Conservation (phyloP, 1,140 invertebrate species). For the Calliphora vicina region DNA sequence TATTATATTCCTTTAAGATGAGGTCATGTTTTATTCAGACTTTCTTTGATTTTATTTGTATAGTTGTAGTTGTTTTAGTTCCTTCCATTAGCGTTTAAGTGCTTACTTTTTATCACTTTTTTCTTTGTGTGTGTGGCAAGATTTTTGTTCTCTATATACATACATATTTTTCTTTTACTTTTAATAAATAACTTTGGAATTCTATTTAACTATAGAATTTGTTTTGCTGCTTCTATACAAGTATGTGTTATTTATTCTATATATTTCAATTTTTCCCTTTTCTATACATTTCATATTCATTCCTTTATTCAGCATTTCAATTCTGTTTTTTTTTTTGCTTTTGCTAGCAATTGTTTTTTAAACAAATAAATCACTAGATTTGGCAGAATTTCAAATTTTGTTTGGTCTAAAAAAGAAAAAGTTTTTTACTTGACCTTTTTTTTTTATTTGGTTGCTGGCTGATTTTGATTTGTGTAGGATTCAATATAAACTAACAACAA, state of each 20-base stretch:
- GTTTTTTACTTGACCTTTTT: background rate
- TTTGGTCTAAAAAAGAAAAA: background rate
- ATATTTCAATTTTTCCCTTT: background rate
- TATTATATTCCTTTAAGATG: background rate
- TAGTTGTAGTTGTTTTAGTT: no score
- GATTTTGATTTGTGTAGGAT: constrained; percentile 12
- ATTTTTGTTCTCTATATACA: background rate
- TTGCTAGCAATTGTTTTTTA: background rate
- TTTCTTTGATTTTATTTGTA: no score
- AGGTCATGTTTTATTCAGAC: background rate
- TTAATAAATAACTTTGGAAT: background rate
- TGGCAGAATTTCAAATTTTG: background rate
- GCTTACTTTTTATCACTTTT: background rate
- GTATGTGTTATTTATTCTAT: background rate
- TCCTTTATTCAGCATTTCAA: background rate
- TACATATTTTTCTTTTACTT: background rate
- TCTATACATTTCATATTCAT: no score
- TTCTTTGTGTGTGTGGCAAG: no score
- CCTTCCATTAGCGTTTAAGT: background rate
- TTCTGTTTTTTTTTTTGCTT: background rate
- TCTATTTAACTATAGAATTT: background rate
- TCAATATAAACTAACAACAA: background rate
- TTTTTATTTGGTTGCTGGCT: background rate
- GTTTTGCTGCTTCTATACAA: background rate
- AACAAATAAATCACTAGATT: background rate